Base-by-base conservation (phyloP, 2,888 invertebrate genomes). In the Lucinisca nassula region DNA sequence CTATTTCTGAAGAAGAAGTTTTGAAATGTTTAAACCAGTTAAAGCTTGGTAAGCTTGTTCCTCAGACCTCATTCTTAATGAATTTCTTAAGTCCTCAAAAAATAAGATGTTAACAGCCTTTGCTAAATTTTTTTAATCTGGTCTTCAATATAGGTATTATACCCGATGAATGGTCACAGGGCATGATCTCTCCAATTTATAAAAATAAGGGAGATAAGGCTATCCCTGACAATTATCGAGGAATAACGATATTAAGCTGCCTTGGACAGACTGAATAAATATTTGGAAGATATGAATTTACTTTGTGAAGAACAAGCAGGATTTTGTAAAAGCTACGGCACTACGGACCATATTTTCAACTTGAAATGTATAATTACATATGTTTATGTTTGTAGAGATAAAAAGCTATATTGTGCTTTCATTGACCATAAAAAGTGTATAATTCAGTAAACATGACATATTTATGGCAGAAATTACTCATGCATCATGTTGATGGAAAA, bases 161-260 rank as follows among this genome's bases (percentile, higher is more conserved):
- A 21, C 55, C 55, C 21, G 55, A 55, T 55, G 55, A 55, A n/a
- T 55, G 55, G 55, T 55, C 55, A 55, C 55, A 55, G 55, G 55
- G 55, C 24, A 55, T 55, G 55, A 55, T 55, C 21, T 55, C 55
- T 12, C 55, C 55, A 12, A 55, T 55, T 55, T 55, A 55, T n/a
- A 55, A 55, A 55, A 55, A 55, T n/a, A 55, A 55, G 55, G 55
- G 55, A 55, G 55, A 55, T n/a, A 55, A 55, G 55, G 55, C 55
- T 55, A 55, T 6, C n/a, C 55, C 55, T 55, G 55, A 55, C 55
- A 55, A 55, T 55, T 55, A 55, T n/a, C 14, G 55, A 12, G 55
- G 55, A 12, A 55, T 55, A 6, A 55, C 55, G 4, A 55, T 55
- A 12, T 21, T 55, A 6, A n/a, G n/a, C 8, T 55, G 21, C n/a